Percentiles rank a stretch among this genome's conserved stretches.
Conservation (phyloP, 2,888 invertebrate genomes). For the Stomorhina lunata region DNA sequence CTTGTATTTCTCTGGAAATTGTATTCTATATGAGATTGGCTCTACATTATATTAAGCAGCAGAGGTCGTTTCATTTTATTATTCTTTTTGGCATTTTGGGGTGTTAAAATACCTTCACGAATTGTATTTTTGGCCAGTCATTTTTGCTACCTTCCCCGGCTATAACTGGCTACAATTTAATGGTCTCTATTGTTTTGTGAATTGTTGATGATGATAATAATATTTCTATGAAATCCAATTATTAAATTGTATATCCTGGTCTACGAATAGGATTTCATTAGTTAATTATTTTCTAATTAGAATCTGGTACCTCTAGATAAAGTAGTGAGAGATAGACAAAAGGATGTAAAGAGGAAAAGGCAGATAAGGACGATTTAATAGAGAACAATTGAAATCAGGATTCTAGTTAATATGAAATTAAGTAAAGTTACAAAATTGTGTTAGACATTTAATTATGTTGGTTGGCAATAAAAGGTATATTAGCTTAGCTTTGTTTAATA, state of each 20-base stretch:
- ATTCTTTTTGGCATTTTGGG: too few species aligned
- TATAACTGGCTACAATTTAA: background rate
- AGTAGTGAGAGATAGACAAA: background rate
- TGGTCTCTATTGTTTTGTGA: background rate
- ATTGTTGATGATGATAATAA: slow-evolving; percentile 5
- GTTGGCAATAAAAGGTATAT: background rate
- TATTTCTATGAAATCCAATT: slow-evolving; percentile 29
- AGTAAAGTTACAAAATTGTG: background rate
- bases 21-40: background rate
- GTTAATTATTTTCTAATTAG: slow-evolving; percentile 40
- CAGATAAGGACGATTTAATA: too few species aligned
- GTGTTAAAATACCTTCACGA: background rate
- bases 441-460: background rate
- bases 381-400: background rate
- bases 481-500: too few species aligned
- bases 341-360: background rate
- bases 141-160: background rate
- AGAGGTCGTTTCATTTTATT: background rate
- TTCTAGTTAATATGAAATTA: background rate
- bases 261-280: slow-evolving; percentile 36
- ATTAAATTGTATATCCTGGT: slow-evolving; percentile 21
- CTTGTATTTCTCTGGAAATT: slow-evolving; percentile 17
- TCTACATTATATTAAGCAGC: too few species aligned
- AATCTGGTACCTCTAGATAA: background rate
- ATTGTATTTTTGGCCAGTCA: background rate